Evolutionary conservation across 2,888 invertebrate genomes (phyloP), one percentile per base, ranked within the genome.

Genomic region (Hypsopygia costalis): DNA sequence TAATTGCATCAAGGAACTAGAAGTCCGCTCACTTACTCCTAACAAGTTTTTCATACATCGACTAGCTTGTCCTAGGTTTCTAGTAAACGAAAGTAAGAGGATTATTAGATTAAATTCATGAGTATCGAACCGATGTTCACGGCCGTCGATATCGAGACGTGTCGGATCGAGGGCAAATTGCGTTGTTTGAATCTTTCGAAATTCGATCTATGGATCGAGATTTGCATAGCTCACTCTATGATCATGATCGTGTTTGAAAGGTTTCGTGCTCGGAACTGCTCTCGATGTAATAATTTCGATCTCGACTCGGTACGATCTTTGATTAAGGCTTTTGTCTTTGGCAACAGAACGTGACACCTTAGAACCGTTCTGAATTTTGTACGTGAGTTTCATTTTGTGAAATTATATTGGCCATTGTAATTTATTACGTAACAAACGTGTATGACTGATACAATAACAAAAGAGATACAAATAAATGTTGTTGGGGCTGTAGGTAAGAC

Each of bases 81-180:
- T 27, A 40, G 34, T 33, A 25, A 49, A 52, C 43, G 50, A 65
- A 69, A 72, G 67, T 65, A 63, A 71, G 60, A 67, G 63, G 67
- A 46, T 48, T 53, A 46, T n/a, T n/a, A 42, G 55, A 54, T 55
- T 49, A 49, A 47, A 42, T 50, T 58, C 61, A 58, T 54, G 64
- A 62, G 50, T 60, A 45, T 62, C 63, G 58, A 74, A 69, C 69
- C 56, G 47, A 71, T 71, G 52, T 62, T 68, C 68, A 64, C 58
- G 67, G 68, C 48, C 65, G 52, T 58, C 50, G 49, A 47, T 58
- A 46, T 12, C 21, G 12, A 21, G 44, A 47, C 50, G 53, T 51
- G 47, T 56, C 56, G 48, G 47, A 62, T 64, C 46, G 54, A 41
- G 43, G 50, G 42, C 57, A 51, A 50, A 46, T 54, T 56, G 55